A percentile compares a stretch with the other conserved stretches of the same genome.
phyloP scores from a whole-genome alignment of 2,888 invertebrate genomes.

The Petrolisthes manimaculis region DNA sequence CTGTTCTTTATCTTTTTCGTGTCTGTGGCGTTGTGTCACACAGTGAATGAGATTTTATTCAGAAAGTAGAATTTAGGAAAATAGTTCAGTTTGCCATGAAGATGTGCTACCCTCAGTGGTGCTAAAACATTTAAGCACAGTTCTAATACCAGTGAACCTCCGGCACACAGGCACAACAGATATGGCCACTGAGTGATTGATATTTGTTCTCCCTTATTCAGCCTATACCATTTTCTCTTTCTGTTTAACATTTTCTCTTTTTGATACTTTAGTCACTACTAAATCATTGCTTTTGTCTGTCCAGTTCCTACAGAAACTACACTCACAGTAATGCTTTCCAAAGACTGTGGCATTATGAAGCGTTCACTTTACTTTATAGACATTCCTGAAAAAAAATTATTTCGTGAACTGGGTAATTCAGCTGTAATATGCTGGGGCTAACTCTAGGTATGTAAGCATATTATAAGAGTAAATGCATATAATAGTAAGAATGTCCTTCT shows the following conservation, averaged over 20 bases:
- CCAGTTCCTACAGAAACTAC: constrained; percentile 2
- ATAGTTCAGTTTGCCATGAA: constrained; percentile 56
- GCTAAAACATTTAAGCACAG: constrained; percentile 59
- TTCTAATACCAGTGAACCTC: constrained; percentile 58
- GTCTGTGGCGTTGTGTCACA: constrained; percentile 31
- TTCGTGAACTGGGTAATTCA: constrained; percentile 2
- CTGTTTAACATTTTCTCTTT: no score
- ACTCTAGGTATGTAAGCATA: constrained; percentile 13
- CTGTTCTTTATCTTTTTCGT: constrained; percentile 31
- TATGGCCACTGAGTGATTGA: constrained; percentile 40
- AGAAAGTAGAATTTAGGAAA: constrained; percentile 30
- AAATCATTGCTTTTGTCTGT: background rate
- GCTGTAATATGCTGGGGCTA: constrained; percentile 5
- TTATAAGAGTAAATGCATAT: constrained; percentile 15
- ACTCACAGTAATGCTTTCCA: constrained; percentile 15
- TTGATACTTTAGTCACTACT: no score
- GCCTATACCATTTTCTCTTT: no score
- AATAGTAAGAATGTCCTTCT: constrained; percentile 5
- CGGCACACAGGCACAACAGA: constrained; percentile 57
- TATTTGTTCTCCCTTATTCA: constrained; percentile 13
- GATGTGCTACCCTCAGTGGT: constrained; percentile 59
- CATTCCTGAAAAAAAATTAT: background rate
- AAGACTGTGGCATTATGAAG: constrained; percentile 41
- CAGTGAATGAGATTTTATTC: constrained; percentile 31
- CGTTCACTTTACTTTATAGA: constrained; percentile 20